Evolutionary conservation across 2,888 invertebrate genomes (phyloP), one percentile per base, ranked within the genome.

Genomic region (Nematopogon swammerdamellus): DNA sequence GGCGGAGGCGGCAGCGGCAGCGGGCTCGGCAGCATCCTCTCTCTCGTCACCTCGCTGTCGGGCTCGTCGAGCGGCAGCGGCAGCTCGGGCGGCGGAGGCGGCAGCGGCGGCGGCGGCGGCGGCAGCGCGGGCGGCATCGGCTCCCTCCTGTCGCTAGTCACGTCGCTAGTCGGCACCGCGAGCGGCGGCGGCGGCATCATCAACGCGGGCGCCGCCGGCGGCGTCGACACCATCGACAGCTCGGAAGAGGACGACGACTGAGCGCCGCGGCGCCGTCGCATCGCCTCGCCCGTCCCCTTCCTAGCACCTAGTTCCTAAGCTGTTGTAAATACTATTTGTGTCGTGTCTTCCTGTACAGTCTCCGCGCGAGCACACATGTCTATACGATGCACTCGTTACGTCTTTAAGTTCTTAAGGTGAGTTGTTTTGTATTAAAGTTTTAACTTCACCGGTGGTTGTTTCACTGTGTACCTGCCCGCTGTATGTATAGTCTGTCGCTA

Each of bases 231-330:
- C 51, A 58, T 76, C 56, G 77, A 77, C 63, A 74, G 74, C 55
- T 66, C 66, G 36, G 79, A 80, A 57, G 79, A 79, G 59, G 75
- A 77, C 55, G 73, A 75, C 57, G 66, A 72, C 58, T 76, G 67
- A 73, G 58, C 59, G 29, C 43, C 5, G n/a, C 19, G 16, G 46
- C 51, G 46, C 43, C 51, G 47, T 52, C 54, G 47, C 50, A 52
- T 46, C 54, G 52, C 57, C 55, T 52, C 51, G 52, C 48, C 55
- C 50, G 46, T 49, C 47, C 51, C 25, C 49, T 50, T 36, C 54
- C 52, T 50, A 50, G 47, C 50, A 50, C 48, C 18, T 36, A 36
- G 36, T 36, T 36, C 14, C 6, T 36, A 36, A 36, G 36, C 36
- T 36, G 36, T 36, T 36, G 36, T 36, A 36, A 36, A 36, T 36